Percentiles rank a stretch among this genome's conserved stretches.
phyloP scores from a whole-genome alignment of 2,888 invertebrate genomes.

The Aspidiotus destructor region DNA sequence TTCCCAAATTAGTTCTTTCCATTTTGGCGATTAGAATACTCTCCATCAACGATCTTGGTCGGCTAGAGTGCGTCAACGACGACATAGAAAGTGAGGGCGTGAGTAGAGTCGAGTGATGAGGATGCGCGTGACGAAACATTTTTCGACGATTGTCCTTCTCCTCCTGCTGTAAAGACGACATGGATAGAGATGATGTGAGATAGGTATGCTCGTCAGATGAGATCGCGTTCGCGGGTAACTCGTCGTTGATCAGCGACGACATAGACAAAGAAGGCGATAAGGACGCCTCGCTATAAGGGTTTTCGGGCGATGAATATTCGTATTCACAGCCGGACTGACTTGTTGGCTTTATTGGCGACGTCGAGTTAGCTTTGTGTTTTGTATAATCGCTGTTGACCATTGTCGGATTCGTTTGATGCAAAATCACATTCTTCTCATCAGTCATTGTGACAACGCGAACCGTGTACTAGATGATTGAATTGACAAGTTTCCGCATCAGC shows the following conservation, averaged over 20 bases:
- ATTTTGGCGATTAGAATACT: conserved; percentile 69
- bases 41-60: conserved; percentile 71
- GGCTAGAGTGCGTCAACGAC: conserved; percentile 46
- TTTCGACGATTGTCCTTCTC: conserved; percentile 34
- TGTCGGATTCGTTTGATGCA: too few relatives aligned
- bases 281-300: conserved; percentile 17
- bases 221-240: conserved; percentile 45
- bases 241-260: conserved; percentile 19
- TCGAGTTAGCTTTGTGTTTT: conserved; percentile 6
- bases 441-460: too few relatives aligned
- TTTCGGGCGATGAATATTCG: conserved; percentile 13
- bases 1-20: conserved; percentile 53
- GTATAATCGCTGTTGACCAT: too few relatives aligned
- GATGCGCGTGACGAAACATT: conserved; percentile 47
- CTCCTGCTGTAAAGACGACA: conserved; percentile 10
- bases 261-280: conserved; percentile 7
- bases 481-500: too few relatives aligned
- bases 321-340: background rate
- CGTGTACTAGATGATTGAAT: too few relatives aligned
- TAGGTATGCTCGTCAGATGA: conserved; percentile 24
- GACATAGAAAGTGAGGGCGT: conserved; percentile 45
- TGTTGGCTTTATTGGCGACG: conserved; percentile 4
- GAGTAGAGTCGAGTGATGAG: conserved; percentile 37
- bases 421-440: too few relatives aligned
- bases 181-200: conserved; percentile 1